Evolutionary conservation across 2,113 vertebrate species (phyloP).

Genomic region (Blennius ocellaris): DNA sequence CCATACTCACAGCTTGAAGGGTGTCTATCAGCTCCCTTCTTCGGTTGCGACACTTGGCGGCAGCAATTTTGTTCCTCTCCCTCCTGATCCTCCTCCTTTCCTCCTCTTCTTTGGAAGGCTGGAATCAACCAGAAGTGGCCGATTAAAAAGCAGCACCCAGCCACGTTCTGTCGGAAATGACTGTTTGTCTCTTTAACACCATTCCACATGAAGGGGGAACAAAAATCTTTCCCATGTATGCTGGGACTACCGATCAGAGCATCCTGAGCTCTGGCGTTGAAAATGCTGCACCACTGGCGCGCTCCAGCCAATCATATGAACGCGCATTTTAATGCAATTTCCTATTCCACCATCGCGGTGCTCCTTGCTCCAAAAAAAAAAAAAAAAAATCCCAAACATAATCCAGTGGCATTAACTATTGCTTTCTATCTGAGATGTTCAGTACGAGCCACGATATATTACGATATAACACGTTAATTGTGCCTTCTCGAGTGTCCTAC

Average conservation of each 20-base stretch:
- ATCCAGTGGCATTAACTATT: background rate
- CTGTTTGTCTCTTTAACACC: conserved; percentile 37
- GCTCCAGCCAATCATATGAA: conserved; percentile 49
- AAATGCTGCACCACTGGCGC: conserved; percentile 71
- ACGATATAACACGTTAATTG: background rate
- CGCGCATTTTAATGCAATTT: conserved; percentile 53
- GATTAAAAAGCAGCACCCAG: conserved; percentile 27
- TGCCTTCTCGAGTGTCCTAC: too few relatives aligned
- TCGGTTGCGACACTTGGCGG: conserved; percentile 96
- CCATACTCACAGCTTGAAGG: conserved; percentile 90
- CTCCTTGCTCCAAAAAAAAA: conserved; percentile 4
- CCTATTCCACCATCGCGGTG: conserved; percentile 30
- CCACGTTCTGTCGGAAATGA: conserved; percentile 30
- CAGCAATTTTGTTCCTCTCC: conserved; percentile 98
- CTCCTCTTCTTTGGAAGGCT: conserved; percentile 95
- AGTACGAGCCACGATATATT: too few relatives aligned
- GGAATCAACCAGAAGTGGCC: conserved; percentile 52
- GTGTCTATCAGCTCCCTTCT: conserved; percentile 93
- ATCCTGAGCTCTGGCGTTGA: conserved; percentile 50
- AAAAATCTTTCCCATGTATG: conserved; percentile 31
- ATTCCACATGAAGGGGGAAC: conserved; percentile 5
- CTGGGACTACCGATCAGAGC: conserved; percentile 48
- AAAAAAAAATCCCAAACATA: conserved; percentile 28
- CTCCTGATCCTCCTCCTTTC: conserved; percentile 93
- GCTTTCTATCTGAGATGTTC: too few relatives aligned